Conservation (phyloP, 2,888 invertebrate species). For the Amphimallon solstitiale region DNA sequence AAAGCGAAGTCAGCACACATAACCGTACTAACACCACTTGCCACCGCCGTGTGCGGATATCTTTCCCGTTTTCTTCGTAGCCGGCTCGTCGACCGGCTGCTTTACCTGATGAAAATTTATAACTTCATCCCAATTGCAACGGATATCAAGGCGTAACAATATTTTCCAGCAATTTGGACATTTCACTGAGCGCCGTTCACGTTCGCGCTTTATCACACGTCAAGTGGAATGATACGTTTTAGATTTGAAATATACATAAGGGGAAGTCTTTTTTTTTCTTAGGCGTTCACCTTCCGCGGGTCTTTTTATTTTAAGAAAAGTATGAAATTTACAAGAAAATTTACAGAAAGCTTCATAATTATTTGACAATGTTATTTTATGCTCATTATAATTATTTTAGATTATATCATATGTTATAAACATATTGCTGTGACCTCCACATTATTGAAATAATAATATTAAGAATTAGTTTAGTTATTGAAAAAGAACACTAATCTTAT, state of each 20-base stretch:
- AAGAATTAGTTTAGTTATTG: too few species aligned
- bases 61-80: background rate
- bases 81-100: background rate
- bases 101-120: conserved; percentile 35
- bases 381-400: too few species aligned
- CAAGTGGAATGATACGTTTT: conserved; percentile 58
- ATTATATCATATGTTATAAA: too few species aligned
- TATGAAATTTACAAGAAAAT: too few species aligned
- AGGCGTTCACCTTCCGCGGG: conserved; percentile 7
- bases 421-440: too few species aligned
- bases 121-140: conserved; percentile 34
- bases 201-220: conserved; percentile 52
- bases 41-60: too few species aligned
- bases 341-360: too few species aligned
- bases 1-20: background rate
- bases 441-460: too few species aligned
- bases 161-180: conserved; percentile 59
- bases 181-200: conserved; percentile 48
- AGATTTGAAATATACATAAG: conserved; percentile 11
- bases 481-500: too few species aligned
- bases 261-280: conserved; percentile 27
- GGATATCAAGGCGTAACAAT: conserved; percentile 51
- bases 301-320: too few species aligned
- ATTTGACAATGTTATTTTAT: too few species aligned
- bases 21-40: too few species aligned